Evolutionary conservation across 2,797 vertebrate species (phyloP), one percentile per base, ranked within the genome.

Genomic region (Chaunax sp.): DNA sequence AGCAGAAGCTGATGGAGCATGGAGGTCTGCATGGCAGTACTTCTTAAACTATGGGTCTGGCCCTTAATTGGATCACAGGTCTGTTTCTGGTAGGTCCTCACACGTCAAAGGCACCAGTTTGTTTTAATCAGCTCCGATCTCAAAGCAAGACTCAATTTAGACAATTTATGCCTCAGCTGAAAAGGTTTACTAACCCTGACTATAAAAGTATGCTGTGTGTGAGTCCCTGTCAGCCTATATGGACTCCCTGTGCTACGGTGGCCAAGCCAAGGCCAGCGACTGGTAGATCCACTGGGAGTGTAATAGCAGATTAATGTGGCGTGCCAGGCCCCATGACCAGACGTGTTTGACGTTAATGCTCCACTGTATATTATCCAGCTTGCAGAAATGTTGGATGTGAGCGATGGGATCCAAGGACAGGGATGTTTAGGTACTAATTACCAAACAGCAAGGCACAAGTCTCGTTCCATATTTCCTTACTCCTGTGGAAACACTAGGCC

Each of bases 371-470:
- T 94, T 93, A 93, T 91, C 89, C 90, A 86, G 88, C 85, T 81
- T 64, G 87, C 83, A 88, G 90, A 92, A 88, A 90, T 69, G 83
- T 90, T 90, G 89, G 90, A 93, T 81, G 86, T 90, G 86, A 87
- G 91, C 84, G 80, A 90, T 80, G 86, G 90, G 89, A 93, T 90
- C 89, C 93, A 91, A 93, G 90, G 91, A 92, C 86, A 87, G 89
- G 85, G 88, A 93, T 93, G 93, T 94, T 94, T 93, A 93, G 92
- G 90, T 90, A 92, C 92, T 93, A 94, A 94, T 95, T 94, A 94
- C 88, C 87, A 92, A 93, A 90, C 91, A 89, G 90, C 87, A 88
- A 93, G 92, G 91, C 92, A 92, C 91, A 92, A 92, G 90, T 88
- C 90, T 91, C 86, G 88, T 86, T 92, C 85, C 91, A 91, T 92